Evolutionary conservation across 1,140 invertebrate genomes (phyloP).

Genomic region (Drosophila sproati): DNA sequence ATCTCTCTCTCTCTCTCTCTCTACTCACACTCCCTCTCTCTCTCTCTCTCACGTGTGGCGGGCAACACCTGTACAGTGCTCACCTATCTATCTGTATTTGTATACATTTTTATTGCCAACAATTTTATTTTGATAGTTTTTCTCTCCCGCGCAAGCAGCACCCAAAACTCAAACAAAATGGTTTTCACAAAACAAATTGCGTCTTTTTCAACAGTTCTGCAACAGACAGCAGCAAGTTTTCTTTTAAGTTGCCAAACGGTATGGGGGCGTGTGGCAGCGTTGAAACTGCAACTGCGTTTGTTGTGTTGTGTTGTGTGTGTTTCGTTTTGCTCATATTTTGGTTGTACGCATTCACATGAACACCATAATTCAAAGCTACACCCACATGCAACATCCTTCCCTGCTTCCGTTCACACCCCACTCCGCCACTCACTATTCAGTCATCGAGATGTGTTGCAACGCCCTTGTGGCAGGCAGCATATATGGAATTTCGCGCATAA

Average conservation of each 20-base stretch:
- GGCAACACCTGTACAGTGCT: slow-evolving; percentile 15
- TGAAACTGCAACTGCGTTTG: slow-evolving; percentile 49
- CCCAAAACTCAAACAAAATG: slow-evolving; percentile 74
- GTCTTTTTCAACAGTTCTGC: slow-evolving; percentile 62
- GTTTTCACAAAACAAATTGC: slow-evolving; percentile 78
- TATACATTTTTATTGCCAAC: slow-evolving; percentile 81
- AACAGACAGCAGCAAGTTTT: slow-evolving; percentile 5
- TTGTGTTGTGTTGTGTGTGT: not conserved
- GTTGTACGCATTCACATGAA: slow-evolving; percentile 50
- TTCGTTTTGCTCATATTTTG: slow-evolving; percentile 67
- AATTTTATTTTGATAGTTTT: slow-evolving; percentile 78
- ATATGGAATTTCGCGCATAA: slow-evolving; percentile 74
- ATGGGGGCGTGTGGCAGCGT: not conserved
- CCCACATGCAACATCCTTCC: not conserved
- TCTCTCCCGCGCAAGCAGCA: slow-evolving; percentile 29
- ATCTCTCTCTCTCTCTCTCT: not conserved
- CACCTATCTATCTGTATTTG: slow-evolving; percentile 75
- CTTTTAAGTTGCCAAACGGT: not conserved
- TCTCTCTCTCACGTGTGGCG: not conserved
- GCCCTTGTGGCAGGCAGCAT: slow-evolving; percentile 47
- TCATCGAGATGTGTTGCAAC: slow-evolving; percentile 1
- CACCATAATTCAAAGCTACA: slow-evolving; percentile 7
- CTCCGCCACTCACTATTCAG: too few relatives aligned
- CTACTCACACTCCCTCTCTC: not conserved
- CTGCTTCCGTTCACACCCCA: not conserved